Evolutionary conservation across 2,113 vertebrate genomes (phyloP), one percentile per base, ranked within the genome.

Genomic region (Pachyramphus minor): DNA sequence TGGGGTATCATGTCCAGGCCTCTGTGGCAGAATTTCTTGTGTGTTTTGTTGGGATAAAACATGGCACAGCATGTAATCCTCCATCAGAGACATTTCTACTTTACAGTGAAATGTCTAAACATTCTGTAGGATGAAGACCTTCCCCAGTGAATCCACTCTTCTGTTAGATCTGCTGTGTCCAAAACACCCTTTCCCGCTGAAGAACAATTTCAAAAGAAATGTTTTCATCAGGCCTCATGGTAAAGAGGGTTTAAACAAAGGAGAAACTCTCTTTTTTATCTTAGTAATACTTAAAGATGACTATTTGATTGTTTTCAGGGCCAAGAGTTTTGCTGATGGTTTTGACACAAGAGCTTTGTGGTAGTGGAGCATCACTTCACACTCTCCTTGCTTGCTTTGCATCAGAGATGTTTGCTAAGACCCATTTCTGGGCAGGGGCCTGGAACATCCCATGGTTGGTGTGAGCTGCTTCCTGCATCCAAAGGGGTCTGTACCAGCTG

Each of bases 281-380:
- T 47, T 39, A 63, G 18, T 27, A 79, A 39, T 33, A 55, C 6
- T 22, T 73, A 77, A 68, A 44, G 55, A 45, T 23, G 71, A 10
- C 19, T 67, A 16, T 90, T 72, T 84, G 14, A 10, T 47, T 77
- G 24, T 39, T 69, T 74, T 77, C n/a, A 52, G 5, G 22, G 24
- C 49, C 14, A 64, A 49, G n/a, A 9, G 9, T 35, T 87, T 77
- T 69, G 45, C 58, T 81, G 37, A 44, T 66, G 18, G n/a, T 14
- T n/a, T 68, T 33, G 28, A 44, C 55, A 64, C 0, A 4, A 25
- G 37, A 80, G 14, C 3, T 7, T 2, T 44, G 33, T 86, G 47
- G 23, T 7, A 86, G 30, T 21, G 12, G 15, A 83, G 22, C 0
- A 0, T 18, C 1, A 1, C 30, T 76, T 56, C 59, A 37, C 11